A percentile compares a stretch with the other conserved stretches of the same genome.
phyloP scores from a whole-genome alignment of 1,140 invertebrate species.

The Plectrocnemia conspersa region DNA sequence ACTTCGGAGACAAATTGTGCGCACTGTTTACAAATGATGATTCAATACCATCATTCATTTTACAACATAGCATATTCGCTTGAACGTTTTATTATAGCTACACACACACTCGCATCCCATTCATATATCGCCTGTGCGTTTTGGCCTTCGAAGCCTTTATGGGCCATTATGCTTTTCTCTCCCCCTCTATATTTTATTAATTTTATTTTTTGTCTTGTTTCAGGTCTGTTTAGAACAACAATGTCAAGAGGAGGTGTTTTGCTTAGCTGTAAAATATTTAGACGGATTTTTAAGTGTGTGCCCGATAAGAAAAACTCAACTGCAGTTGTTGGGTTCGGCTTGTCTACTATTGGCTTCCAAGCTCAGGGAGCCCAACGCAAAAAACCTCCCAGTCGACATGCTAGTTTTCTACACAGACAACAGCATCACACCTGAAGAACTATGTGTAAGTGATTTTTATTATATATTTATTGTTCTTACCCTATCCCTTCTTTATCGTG shows the following conservation, averaged over 20 bases:
- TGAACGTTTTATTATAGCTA: constrained; percentile 18
- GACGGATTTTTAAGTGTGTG: constrained; percentile 84
- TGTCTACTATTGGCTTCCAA: constrained; percentile 90
- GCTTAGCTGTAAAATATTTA: constrained; percentile 85
- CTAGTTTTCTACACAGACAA: constrained; percentile 90
- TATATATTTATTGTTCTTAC: neutral
- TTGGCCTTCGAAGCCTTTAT: constrained; percentile 14
- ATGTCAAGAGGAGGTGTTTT: constrained; percentile 88
- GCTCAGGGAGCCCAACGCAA: constrained; percentile 69
- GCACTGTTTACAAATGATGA: no score
- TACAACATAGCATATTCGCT: no score
- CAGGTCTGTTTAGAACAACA: constrained; percentile 90
- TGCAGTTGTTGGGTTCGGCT: constrained; percentile 84
- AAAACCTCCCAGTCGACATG: constrained; percentile 70
- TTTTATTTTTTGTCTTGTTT: constrained; percentile 40
- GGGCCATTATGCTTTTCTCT: neutral
- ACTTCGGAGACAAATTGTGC: no score
- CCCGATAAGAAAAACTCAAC: constrained; percentile 72
- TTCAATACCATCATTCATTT: no score
- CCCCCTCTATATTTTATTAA: constrained; percentile 4
- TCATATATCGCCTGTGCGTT: constrained; percentile 13
- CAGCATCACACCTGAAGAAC: constrained; percentile 75
- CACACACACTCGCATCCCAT: no score
- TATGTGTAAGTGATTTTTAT: constrained; percentile 71
- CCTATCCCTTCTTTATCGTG: no score